These are phyloP conservation scores for Calidris pygmaea DNA, from an alignment of 2,113 vertebrate species.

Conservation along the genomic window DNA sequence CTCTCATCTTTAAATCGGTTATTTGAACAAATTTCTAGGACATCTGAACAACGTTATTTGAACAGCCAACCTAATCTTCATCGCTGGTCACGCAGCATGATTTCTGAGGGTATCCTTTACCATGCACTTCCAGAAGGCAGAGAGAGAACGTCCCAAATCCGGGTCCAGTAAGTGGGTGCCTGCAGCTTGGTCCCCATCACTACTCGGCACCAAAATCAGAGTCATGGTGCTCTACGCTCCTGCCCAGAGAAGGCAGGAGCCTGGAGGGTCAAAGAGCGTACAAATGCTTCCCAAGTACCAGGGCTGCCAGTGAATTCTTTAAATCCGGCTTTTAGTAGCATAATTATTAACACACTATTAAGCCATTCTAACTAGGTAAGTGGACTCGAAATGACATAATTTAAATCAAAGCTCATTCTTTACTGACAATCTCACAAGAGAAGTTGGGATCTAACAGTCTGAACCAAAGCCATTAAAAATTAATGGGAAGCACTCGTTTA, in stretches of 20 bases:
- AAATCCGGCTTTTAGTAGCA: background rate
- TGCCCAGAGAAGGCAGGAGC: background rate
- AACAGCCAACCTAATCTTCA: background rate
- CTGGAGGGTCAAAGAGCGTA: background rate
- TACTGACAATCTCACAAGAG: background rate
- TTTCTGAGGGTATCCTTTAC: background rate
- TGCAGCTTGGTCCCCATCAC: background rate
- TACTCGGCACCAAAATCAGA: background rate
- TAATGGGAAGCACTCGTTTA: background rate
- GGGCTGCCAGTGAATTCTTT: background rate
- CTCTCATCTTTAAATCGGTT: background rate
- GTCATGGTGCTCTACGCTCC: background rate
- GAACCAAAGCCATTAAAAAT: background rate
- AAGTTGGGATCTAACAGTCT: background rate
- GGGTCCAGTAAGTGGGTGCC: background rate
- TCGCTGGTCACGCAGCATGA: rapidly evolving
- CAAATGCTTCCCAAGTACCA: background rate
- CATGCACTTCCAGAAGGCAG: background rate
- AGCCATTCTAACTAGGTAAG: background rate
- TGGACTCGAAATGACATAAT: background rate
- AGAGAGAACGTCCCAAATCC: background rate
- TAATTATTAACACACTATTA: background rate
- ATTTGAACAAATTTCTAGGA: background rate
- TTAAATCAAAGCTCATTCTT: background rate
- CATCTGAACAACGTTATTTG: background rate